Evolutionary conservation across 2,113 vertebrate species (phyloP).

Genomic region (Amblyornis subalaris): DNA sequence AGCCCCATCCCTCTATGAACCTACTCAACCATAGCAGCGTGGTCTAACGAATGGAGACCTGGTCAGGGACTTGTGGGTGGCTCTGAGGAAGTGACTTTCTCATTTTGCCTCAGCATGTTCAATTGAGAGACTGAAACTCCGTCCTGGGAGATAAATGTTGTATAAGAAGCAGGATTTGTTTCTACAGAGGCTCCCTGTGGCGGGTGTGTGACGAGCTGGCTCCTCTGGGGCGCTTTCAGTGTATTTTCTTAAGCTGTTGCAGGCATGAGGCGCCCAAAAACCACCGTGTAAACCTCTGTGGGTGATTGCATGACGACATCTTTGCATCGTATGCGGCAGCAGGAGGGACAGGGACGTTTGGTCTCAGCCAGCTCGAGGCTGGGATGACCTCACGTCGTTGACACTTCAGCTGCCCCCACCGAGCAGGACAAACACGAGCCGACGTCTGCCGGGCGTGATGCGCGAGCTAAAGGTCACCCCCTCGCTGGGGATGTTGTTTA

Average conservation of each 20-base stretch:
- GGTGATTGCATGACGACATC: background rate
- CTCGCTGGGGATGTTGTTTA: background rate
- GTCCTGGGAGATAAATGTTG: background rate
- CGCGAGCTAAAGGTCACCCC: background rate
- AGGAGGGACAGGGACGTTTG: background rate
- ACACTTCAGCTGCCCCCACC: background rate
- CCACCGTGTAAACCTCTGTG: background rate
- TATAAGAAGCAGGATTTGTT: background rate
- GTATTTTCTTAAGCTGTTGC: background rate
- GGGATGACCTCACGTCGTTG: background rate
- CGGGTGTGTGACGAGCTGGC: background rate
- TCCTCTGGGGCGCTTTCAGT: background rate
- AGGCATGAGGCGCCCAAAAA: background rate
- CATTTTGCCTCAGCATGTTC: background rate
- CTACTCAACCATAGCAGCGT: background rate
- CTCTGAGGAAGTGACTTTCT: conserved; percentile 23
- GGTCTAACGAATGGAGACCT: background rate
- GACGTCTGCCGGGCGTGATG: background rate
- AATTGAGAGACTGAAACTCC: background rate
- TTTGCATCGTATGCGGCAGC: background rate
- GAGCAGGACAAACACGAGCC: background rate
- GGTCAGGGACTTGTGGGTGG: background rate
- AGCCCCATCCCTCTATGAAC: conserved; percentile 9
- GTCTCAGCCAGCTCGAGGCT: rapidly evolving
- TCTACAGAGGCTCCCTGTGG: background rate